A percentile compares a stretch with the other conserved stretches of the same genome.
Evolutionary conservation across 2,113 vertebrate genomes (phyloP).

Genomic region (Chlamydotis undulata): DNA sequence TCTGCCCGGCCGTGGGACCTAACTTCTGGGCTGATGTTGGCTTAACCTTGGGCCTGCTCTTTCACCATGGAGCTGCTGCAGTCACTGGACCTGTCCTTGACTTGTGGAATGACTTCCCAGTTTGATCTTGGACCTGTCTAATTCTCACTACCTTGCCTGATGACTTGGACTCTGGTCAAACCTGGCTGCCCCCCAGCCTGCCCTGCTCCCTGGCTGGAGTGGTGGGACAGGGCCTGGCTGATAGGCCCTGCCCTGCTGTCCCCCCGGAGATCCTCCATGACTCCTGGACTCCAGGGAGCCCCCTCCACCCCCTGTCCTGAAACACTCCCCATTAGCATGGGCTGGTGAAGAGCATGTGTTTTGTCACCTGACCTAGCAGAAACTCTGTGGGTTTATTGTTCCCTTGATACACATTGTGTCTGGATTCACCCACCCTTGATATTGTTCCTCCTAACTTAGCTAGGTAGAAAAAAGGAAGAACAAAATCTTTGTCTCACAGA

Average conservation of each 20-base stretch:
- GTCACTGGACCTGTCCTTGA: background rate
- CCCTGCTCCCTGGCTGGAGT: background rate
- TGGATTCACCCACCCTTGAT: background rate
- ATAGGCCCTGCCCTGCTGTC: background rate
- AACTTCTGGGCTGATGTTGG: background rate
- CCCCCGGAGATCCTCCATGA: background rate
- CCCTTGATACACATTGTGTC: background rate
- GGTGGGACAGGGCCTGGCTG: background rate
- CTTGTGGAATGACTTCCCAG: background rate
- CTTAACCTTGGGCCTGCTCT: background rate
- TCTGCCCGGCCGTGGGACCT: rapidly evolving
- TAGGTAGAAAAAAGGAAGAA: background rate
- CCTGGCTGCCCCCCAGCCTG: background rate
- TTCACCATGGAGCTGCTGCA: background rate
- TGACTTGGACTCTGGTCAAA: background rate
- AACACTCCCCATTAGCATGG: background rate
- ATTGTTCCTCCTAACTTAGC: background rate
- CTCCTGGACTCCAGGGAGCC: background rate
- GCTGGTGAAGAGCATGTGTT: background rate
- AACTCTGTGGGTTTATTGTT: background rate
- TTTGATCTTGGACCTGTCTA: background rate
- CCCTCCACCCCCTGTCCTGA: background rate
- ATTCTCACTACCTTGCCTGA: background rate
- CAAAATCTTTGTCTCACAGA: background rate
- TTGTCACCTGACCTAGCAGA: background rate